phyloP scores from a whole-genome alignment of 2,888 invertebrate genomes.

The Tortricodes alternella region DNA sequence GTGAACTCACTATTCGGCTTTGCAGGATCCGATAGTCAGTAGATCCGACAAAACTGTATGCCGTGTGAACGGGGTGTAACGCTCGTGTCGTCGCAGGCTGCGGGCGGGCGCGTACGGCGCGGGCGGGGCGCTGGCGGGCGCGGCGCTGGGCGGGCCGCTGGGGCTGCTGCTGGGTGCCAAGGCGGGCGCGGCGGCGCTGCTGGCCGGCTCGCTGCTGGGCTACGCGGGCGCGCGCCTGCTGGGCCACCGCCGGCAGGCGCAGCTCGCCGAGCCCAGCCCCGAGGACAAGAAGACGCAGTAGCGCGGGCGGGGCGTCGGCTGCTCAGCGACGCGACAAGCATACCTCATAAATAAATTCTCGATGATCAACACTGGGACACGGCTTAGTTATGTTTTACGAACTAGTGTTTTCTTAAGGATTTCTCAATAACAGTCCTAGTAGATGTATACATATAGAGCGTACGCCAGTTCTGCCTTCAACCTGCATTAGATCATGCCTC shows the following conservation, averaged over 20 bases:
- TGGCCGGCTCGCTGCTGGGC: constrained; percentile 58
- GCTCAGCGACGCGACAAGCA: constrained; percentile 21
- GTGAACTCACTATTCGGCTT: no score
- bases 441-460: no score
- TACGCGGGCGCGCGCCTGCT: constrained; percentile 43
- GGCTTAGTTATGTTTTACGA: no score
- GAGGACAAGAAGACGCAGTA: constrained; percentile 24
- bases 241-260: constrained; percentile 31
- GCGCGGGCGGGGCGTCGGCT: constrained; percentile 30
- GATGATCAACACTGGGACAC: no score
- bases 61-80: no score
- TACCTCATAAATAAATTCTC: background rate
- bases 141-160: constrained; percentile 58
- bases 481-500: no score
- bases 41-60: no score
- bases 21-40: no score
- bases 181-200: constrained; percentile 57
- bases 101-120: constrained; percentile 49
- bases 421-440: no score
- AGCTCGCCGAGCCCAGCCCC: constrained; percentile 10
- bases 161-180: constrained; percentile 60
- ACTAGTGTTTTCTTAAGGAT: no score
- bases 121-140: constrained; percentile 57
- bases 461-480: no score
- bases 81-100: constrained; percentile 40